Base-by-base conservation (phyloP, 2,888 invertebrate species). In the Agrypnus murinus region DNA sequence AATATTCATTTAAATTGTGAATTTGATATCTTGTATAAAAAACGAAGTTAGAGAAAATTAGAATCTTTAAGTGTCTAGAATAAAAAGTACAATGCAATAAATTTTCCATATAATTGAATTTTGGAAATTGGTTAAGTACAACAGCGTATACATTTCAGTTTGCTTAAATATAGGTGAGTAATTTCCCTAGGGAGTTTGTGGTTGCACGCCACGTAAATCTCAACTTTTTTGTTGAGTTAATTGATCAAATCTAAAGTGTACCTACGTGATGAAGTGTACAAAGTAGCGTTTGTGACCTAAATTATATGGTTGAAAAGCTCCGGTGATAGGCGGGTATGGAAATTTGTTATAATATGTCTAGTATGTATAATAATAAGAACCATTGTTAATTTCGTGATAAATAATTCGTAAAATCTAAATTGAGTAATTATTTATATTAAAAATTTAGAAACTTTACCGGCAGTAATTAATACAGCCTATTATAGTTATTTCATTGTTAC, bases 361-460 rank as follows among this genome's bases (percentile, higher is more conserved):
- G 1, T 19, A 9, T n/a, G 25, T 10, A 25, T 17, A 48, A 48
- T 50, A 55, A 55, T 36, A 36, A 19, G 2, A 4, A 15, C 10
- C 7, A 15, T 36, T 55, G 8, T 6, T 34, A 55, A 55, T 36
- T 2, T 36, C 10, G 15, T 17, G n/a, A 36, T 55, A 36, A 55
- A 55, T 55, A 25, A 55, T 55, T 55, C 55, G 36, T 55, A 19
- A 2, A 6, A 9, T 15, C 15, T 17, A 36, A 36, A 55, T 36
- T 17, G 36, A 36, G 10, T 36, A 34, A 36, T 55, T 32, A 50
- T 50, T 25, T n/a, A n/a, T n/a, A n/a, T 50, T 31, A 50, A 50
- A 46, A 50, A 55, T 12, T 55, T 55, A 55, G 55, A 55, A 55
- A 55, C 55, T 36, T n/a, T 19, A 36, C 55, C 15, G 17, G 2